A percentile compares a stretch with the other conserved stretches of the same genome.
Conservation (phyloP, 2,888 invertebrate species). For the Cyclophora albipunctata region DNA sequence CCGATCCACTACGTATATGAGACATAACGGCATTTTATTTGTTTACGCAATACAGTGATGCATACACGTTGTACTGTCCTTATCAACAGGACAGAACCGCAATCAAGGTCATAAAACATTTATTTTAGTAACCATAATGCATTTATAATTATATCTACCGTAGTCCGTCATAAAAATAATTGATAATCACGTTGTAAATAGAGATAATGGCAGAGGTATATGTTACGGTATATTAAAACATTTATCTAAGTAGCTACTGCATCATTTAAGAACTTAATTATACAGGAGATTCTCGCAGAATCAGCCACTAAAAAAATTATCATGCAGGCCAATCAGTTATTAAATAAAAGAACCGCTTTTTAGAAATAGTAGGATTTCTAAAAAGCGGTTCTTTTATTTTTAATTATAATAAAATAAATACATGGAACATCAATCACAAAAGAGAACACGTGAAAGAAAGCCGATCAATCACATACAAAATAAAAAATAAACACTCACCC, state of each 20-base stretch:
- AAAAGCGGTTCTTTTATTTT: no score
- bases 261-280: no score
- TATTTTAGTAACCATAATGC: neutral
- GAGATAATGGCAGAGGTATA: neutral
- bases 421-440: neutral
- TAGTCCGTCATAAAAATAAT: neutral
- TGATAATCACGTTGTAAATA: neutral
- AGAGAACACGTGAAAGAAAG: neutral
- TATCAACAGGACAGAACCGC: constrained; percentile 4
- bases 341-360: neutral
- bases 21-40: constrained; percentile 45
- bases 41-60: constrained; percentile 32
- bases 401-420: neutral
- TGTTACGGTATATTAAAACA: neutral
- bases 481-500: constrained; percentile 30
- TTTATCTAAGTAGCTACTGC: no score
- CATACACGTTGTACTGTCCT: constrained; percentile 19
- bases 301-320: neutral
- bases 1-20: constrained; percentile 29
- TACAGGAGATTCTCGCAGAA: neutral
- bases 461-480: neutral
- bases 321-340: neutral
- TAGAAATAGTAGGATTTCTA: neutral
- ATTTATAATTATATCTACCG: neutral
- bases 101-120: neutral